Conservation (phyloP, 2,888 invertebrate species). For the Cheilosia vulpina region DNA sequence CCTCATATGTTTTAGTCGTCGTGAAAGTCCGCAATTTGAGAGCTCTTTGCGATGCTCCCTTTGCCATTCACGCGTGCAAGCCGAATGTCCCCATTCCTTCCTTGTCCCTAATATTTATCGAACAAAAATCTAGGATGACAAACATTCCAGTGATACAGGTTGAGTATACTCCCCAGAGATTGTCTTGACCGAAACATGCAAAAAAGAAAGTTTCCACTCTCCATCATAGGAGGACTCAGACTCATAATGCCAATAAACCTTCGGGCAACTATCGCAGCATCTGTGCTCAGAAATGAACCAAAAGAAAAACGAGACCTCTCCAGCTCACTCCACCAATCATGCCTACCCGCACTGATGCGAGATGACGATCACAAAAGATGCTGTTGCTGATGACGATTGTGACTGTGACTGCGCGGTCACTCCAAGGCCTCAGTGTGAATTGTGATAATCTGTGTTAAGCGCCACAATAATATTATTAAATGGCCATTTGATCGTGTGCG, state of each 20-base stretch:
- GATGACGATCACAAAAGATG: conserved; percentile 13
- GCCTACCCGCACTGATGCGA: background rate
- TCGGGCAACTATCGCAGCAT: background rate
- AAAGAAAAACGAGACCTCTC: background rate
- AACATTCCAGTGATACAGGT: background rate
- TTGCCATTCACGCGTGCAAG: too few species aligned
- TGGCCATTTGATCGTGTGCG: conserved; percentile 69
- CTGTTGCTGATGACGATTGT: conserved; percentile 35
- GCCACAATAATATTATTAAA: conserved; percentile 73
- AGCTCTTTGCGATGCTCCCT: background rate
- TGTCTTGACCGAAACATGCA: background rate
- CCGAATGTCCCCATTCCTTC: too few species aligned
- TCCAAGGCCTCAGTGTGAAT: conserved; percentile 46
- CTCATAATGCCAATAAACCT: conserved; percentile 21
- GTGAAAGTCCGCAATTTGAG: too few species aligned
- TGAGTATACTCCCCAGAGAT: background rate
- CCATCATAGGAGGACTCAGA: background rate
- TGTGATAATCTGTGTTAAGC: conserved; percentile 67
- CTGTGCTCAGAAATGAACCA: background rate
- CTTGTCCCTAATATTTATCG: too few species aligned
- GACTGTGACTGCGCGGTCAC: conserved; percentile 13
- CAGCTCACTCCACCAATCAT: background rate
- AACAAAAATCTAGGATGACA: too few species aligned
- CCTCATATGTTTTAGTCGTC: too few species aligned
- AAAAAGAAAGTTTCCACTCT: conserved; percentile 20